Base-by-base conservation (phyloP, 2,888 invertebrate genomes). In the Branchellion lobata region DNA sequence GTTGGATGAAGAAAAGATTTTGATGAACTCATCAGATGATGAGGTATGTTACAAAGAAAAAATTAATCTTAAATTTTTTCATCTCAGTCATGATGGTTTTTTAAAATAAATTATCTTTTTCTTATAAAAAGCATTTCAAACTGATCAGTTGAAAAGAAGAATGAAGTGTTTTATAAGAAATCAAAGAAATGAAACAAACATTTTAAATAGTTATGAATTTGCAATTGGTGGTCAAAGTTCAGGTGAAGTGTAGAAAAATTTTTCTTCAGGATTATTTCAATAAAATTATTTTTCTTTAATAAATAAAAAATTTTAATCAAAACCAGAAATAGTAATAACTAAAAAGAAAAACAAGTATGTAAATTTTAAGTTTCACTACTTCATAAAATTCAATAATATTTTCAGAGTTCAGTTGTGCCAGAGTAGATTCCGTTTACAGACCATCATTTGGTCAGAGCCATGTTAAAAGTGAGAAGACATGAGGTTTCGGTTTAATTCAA, bases 201-300 rank as follows among this genome's bases (percentile, higher is more conserved):
- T 78, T n/a, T 24, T 65, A 18, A 78, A 78, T 34, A 78, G 33
- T 24, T 40, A 78, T 36, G 78, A 78, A 24, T 78, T 78, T 65
- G 31, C 34, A 36, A 29, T 29, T 27, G 76, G 31, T 31, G 76
- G 47, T 40, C 61, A 77, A 51, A 77, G 57, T 65, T 51, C 77
- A 53, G 61, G 77, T 61, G n/a, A n/a, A 36, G 1, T 75, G 14
- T 27, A 31, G 11, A 1, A 0, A 18, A 47, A 75, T 75, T 47
- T 75, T 31, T 75, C 33, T 65, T 5, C 8, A n/a, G 24, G 5
- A 14, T 65, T 24, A 14, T 65, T 8, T n/a, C 29, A 65, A 65
- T 65, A 65, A 65, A 24, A 65, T n/a, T 24, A n/a, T n/a, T n/a
- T n/a, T n/a, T n/a, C n/a, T n/a, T n/a, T n/a, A n/a, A n/a, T n/a